Base-by-base conservation (phyloP, 2,113 vertebrate species). In the Ellobius talpinus region DNA sequence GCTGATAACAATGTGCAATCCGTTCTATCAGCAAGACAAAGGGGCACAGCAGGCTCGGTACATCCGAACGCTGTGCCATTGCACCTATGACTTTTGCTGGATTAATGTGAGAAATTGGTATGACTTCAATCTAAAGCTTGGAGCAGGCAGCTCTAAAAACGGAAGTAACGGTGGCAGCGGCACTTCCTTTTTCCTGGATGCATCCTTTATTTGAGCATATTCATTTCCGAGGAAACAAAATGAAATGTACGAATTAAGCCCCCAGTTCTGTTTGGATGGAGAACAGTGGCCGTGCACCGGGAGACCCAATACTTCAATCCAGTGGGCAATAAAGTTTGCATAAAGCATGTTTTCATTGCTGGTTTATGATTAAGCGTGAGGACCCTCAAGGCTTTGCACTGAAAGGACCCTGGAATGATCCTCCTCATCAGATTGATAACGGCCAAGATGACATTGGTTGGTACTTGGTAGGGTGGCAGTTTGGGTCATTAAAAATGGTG, bases 201-300 rank as follows among this genome's bases (percentile, higher is more conserved):
- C n/a, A 47, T 31, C 58, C 29, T 97, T 47, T 77, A 66, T 73
- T 16, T 13, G 65, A 74, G 72, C 61, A 95, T 13, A 78, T 93
- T 96, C 8, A 61, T 95, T 94, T 96, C 91, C 79, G 97, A 97
- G 94, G 78, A 90, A 97, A 89, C 21, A 91, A 96, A 97, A 97
- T 58, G n/a, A 47, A 94, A 92, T 91, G 24, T 70, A 72, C 6
- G 55, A 84, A 79, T 36, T 0, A 3, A 50, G 42, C 14, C 47
- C 39, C 50, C 10, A 26, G 23, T 5, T 31, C 74, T 74, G 72
- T 39, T 50, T 16, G 74, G 85, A 39, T 79, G 23, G 61, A 29
- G 58, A 65, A 33, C 77, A 92, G 55, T 42, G 7, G 19, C 39
- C 87, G 84, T 7, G 42, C 33, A 36, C 14, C 45, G 77, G 61